phyloP scores from a whole-genome alignment of 2,888 invertebrate species.

The Cephus sareptanus region DNA sequence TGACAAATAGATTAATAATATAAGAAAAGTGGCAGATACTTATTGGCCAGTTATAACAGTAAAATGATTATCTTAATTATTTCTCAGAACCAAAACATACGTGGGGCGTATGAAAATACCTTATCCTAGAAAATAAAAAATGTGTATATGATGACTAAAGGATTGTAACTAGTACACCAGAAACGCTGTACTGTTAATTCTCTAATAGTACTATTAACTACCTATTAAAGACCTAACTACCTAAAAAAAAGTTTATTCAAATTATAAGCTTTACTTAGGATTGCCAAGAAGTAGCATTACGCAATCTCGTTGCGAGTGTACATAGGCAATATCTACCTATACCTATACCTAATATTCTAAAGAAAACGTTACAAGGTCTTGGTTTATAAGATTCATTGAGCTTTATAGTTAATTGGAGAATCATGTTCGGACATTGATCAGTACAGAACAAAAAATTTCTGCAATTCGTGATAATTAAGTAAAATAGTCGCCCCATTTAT shows the following conservation, averaged over 20 bases:
- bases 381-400: conserved; percentile 27
- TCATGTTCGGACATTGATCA: background rate
- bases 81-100: conserved; percentile 57
- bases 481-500: background rate
- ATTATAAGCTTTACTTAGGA: conserved; percentile 49
- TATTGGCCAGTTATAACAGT: conserved; percentile 75
- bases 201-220: conserved; percentile 48
- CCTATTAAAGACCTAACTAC: conserved; percentile 50
- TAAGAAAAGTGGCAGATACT: conserved; percentile 74
- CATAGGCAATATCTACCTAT: conserved; percentile 50
- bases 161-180: conserved; percentile 24
- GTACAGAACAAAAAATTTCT: background rate
- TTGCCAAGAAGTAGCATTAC: conserved; percentile 42
- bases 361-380: conserved; percentile 41
- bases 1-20: conserved; percentile 74
- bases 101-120: conserved; percentile 30
- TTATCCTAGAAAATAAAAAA: conserved; percentile 23
- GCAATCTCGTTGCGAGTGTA: conserved; percentile 43
- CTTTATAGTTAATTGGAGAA: conserved; percentile 13
- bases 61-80: conserved; percentile 52
- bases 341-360: conserved; percentile 48
- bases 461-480: background rate
- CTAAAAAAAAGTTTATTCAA: conserved; percentile 44
- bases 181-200: conserved; percentile 38
- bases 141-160: conserved; percentile 40